Evolutionary conservation across 1,140 invertebrate genomes (phyloP), one percentile per base, ranked within the genome.

Genomic region (Nomia melanderi): DNA sequence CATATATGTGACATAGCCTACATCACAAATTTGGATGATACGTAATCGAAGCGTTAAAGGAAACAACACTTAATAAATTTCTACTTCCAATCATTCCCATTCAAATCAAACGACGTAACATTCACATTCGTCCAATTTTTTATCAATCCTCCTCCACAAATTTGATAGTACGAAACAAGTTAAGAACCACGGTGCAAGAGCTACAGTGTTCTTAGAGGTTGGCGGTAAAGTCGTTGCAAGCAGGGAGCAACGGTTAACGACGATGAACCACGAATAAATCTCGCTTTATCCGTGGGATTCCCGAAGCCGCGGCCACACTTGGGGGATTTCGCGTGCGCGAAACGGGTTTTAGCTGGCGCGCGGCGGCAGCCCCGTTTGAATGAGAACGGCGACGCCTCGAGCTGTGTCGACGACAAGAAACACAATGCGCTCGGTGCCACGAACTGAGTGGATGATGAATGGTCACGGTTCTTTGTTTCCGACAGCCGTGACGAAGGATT

Each of bases 221-320:
- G 27, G 8, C 20, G 1, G 20, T 31, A 31, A 65, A 65, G 20
- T 12, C 25, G 33, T 14, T n/a, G 7, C 36, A n/a, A n/a, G 14
- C n/a, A 6, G 33, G 57, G 29, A 64, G 25, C 20, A 4, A 31
- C n/a, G 63, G 20, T 29, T 47, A 60, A 44, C 54, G 39, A 44
- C 53, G 47, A 71, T 29, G 60, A 82, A 69, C 70, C 64, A 41
- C 41, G 53, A 73, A 79, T 77, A 82, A 82, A 82, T 80, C 65
- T 77, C 54, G 47, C 36, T 41, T 82, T 73, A 77, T 73, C 63
- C 64, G 36, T 12, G 67, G 65, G 73, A 81, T 83, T 79, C 47
- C 59, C 50, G 79, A 82, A 82, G 69, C 80, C 80, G 31, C 69
- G 25, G 29, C 44, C 39, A 69, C 82, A 84, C 74, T 84, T 84